Conservation (phyloP, 1,140 invertebrate genomes). For the Hycleus phaleratus region DNA sequence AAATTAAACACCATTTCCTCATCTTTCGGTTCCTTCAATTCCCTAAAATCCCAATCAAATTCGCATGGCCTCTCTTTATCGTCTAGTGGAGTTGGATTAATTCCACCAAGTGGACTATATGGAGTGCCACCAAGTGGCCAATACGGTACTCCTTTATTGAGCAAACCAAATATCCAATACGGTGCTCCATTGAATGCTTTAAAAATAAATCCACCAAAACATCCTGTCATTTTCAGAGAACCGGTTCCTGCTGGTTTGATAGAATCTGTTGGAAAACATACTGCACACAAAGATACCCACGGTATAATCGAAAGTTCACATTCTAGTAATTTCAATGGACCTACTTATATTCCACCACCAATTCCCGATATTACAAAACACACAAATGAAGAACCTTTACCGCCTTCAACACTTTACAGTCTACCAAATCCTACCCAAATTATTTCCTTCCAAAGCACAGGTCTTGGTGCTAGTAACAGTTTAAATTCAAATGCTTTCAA, state of each 20-base stretch:
- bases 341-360: slow-evolving; percentile 57
- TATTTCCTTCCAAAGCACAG: slow-evolving; percentile 32
- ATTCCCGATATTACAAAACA: slow-evolving; percentile 46
- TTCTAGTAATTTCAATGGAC: slow-evolving; percentile 38
- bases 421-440: slow-evolving; percentile 39
- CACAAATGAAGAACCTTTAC: slow-evolving; percentile 22
- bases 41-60: slow-evolving; percentile 1
- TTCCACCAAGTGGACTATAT: slow-evolving; percentile 49
- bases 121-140: slow-evolving; percentile 46
- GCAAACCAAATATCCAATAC: slow-evolving; percentile 41
- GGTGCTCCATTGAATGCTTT: slow-evolving; percentile 40
- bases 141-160: slow-evolving; percentile 47
- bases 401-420: slow-evolving; percentile 45
- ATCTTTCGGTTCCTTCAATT: slow-evolving; percentile 14
- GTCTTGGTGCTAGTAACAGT: slow-evolving; percentile 26
- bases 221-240: slow-evolving; percentile 59
- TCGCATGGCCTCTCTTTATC: slow-evolving; percentile 18
- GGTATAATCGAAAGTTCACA: slow-evolving; percentile 35
- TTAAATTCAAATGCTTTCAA: slow-evolving; percentile 15
- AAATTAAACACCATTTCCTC: slow-evolving; percentile 15
- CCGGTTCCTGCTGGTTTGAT: slow-evolving; percentile 58
- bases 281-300: slow-evolving; percentile 47
- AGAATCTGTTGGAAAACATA: slow-evolving; percentile 51
- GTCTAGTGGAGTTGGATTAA: slow-evolving; percentile 43
- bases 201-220: slow-evolving; percentile 42